Conservation (phyloP, 2,888 invertebrate genomes). For the Idaea biselata region DNA sequence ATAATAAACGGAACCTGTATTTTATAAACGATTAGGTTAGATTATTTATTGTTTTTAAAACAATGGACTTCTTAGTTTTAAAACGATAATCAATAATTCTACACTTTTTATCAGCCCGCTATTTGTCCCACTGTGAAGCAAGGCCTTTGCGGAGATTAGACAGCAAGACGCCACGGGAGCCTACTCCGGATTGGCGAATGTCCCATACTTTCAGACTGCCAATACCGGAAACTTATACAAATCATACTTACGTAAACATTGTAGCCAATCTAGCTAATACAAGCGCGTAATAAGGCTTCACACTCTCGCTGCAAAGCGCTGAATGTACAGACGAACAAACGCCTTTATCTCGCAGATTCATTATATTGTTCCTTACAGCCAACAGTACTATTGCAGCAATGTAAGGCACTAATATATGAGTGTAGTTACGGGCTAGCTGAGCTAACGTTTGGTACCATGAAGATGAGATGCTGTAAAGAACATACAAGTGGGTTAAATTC, state of each 20-base stretch:
- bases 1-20: no score
- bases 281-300: constrained; percentile 80
- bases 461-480: constrained; percentile 72
- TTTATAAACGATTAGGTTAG: no score
- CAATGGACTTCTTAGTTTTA: no score
- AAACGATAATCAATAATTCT: no score
- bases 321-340: constrained; percentile 73
- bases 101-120: no score
- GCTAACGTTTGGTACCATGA: constrained; percentile 82
- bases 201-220: no score
- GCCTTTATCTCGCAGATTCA: constrained; percentile 41
- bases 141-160: no score
- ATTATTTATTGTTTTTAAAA: no score
- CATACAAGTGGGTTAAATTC: not conserved
- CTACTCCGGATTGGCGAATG: no score
- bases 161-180: no score
- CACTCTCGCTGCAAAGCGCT: constrained; percentile 78
- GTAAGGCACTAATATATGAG: constrained; percentile 83
- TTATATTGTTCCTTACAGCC: constrained; percentile 67
- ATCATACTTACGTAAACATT: constrained; percentile 68
- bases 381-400: constrained; percentile 83
- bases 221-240: constrained; percentile 3
- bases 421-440: constrained; percentile 84
- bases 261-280: constrained; percentile 71
- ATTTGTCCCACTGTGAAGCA: no score